Conservation (phyloP, 2,888 invertebrate species). For the Caenorhabditis drosophilae region DNA sequence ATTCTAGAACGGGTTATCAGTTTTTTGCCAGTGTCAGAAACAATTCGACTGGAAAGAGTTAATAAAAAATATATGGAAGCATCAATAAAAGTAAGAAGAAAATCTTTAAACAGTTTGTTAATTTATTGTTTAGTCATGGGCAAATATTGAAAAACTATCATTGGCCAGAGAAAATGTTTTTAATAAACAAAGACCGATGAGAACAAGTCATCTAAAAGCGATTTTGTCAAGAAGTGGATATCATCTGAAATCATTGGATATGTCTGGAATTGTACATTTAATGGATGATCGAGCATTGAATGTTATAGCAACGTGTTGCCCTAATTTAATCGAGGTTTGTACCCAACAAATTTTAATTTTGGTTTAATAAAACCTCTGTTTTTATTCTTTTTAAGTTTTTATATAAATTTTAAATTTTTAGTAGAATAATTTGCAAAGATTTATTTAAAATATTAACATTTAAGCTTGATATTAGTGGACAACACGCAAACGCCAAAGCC, state of each 20-base stretch:
- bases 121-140: slow-evolving; percentile 54
- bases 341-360: too few species aligned
- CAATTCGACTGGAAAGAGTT: slow-evolving; percentile 64
- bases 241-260: slow-evolving; percentile 56
- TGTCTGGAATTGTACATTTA: slow-evolving; percentile 61
- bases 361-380: too few species aligned
- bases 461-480: slow-evolving; percentile 63
- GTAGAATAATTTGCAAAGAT: too few species aligned
- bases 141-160: slow-evolving; percentile 40
- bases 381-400: too few species aligned
- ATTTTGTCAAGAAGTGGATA: slow-evolving; percentile 41
- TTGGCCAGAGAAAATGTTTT: slow-evolving; percentile 55
- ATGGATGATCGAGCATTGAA: slow-evolving; percentile 62
- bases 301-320: slow-evolving; percentile 58
- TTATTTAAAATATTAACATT: slow-evolving; percentile 8
- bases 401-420: background rate
- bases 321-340: slow-evolving; percentile 48
- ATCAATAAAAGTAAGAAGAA: slow-evolving; percentile 52
- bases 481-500: slow-evolving; percentile 52
- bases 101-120: background rate
- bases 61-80: slow-evolving; percentile 66
- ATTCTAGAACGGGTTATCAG: slow-evolving; percentile 59
- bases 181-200: slow-evolving; percentile 55
- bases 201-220: slow-evolving; percentile 54
- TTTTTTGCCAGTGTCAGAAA: slow-evolving; percentile 57